Evolutionary conservation across 1,140 invertebrate species (phyloP).

Genomic region (Diploscapter pachys): DNA sequence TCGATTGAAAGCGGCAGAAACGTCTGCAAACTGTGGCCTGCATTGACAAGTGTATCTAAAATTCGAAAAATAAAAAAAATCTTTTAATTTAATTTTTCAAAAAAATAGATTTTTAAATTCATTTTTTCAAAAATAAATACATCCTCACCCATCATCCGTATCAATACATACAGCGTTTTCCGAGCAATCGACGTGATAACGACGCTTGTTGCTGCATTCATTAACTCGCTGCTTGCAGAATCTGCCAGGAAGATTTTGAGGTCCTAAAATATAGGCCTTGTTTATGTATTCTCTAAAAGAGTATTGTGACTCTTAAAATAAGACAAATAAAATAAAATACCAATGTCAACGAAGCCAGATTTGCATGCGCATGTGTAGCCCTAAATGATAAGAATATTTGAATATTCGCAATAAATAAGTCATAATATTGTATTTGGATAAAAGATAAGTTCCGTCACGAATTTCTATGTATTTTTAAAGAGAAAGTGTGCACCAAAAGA

Average conservation of each 20-base stretch:
- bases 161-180: slow-evolving; percentile 55
- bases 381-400: background rate
- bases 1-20: slow-evolving; percentile 54
- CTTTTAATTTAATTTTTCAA: no score
- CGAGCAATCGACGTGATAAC: slow-evolving; percentile 52
- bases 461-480: no score
- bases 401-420: no score
- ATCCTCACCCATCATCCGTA: slow-evolving; percentile 46
- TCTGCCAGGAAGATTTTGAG: slow-evolving; percentile 41
- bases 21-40: slow-evolving; percentile 58
- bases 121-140: no score
- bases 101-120: no score
- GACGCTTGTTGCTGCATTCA: slow-evolving; percentile 45
- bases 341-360: slow-evolving; percentile 53
- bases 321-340: slow-evolving; percentile 1
- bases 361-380: slow-evolving; percentile 54
- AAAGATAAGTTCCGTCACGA: no score
- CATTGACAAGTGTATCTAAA: slow-evolving; percentile 44
- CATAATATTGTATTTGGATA: no score
- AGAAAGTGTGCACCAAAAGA: no score
- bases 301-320: no score
- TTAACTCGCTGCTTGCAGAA: slow-evolving; percentile 51
- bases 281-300: no score
- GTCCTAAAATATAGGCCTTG: background rate
- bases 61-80: no score